Evolutionary conservation across 2,797 vertebrate species (phyloP), one percentile per base, ranked within the genome.

Genomic region (Sternarchorhynchus goeldii): DNA sequence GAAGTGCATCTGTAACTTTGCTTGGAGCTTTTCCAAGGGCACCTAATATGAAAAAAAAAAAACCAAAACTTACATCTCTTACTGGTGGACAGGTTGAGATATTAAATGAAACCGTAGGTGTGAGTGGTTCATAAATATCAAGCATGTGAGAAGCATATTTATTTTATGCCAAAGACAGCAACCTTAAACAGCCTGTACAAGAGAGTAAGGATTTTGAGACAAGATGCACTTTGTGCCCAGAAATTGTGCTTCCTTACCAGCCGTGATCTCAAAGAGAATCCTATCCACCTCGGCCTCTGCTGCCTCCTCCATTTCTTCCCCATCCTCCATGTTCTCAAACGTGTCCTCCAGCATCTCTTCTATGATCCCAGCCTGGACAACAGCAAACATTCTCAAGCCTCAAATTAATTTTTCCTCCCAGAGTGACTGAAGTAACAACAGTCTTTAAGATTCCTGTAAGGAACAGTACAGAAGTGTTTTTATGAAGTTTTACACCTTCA

Each of bases 331-430:
- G 85, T 94, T 91, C 87, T 97, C 97, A 88, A 99, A 95, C 0
- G 96, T 97, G 78, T 99, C 98, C 82, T 99, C 98, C 77, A 99
- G 80, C 96, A 99, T 99, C 76, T 99, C 98, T 86, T 99, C 98
- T 89, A 86, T 86, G 56, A 86, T 84, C 17, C 82, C 85, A 36
- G 94, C 94, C 94, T 95, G 75, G 57, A 50, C 10, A 65, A 68
- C 21, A 65, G 59, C n/a, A 71, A 0, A 36, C 50, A 59, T 8
- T 32, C 39, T 59, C 70, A 59, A 8, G 29, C 53, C 0, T 4
- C 5, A 36, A 65, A 1, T 36, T 25, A 39, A 4, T 16, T 64
- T 34, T 36, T 64, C 5, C 6, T 65, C 36, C 14, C 36, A 41
- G 12, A 34, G 31, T 32, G 10, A 55, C 18, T 53, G 6, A 55